Evolutionary conservation across 2,797 vertebrate genomes (phyloP), one percentile per base, ranked within the genome.

Genomic region (Nothura maculosa): DNA sequence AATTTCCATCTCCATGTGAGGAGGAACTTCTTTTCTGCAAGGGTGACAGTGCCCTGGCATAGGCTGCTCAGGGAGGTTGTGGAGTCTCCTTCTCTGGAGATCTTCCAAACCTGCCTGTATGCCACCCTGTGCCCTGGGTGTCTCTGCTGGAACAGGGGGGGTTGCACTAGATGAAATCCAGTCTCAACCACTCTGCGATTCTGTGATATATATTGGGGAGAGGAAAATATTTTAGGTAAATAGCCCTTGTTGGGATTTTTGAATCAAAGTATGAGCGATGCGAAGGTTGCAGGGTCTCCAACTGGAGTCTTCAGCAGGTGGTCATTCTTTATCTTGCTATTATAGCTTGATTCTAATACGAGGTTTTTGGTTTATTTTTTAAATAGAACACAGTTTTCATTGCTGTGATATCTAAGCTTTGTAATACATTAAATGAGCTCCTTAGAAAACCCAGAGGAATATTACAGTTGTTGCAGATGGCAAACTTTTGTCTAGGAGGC

Each of bases 381-480:
- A 60, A 48, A 0, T 28, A 19, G 18, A 61, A 34, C 2, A 3
- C 25, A 77, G 66, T 88, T 91, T 69, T 45, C 45, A 74, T 14
- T 80, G 78, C 43, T 92, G 54, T 64, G 74, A 77, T 72, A 90
- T 25, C 40, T 67, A 93, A 43, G 45, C 6, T 20, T 62, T 58
- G 88, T 36, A 90, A 91, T 67, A 77, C 32, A 50, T 67, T 77
- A 90, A 86, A 88, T 81, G 57, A 82, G 67, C 12, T 61, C 83
- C 61, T 64, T 0, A 79, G 62, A 58, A 93, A 81, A 86, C 87
- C 0, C 30, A 87, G 61, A 83, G 17, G 38, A 74, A 28, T 79
- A 79, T 63, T 61, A 86, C 86, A 91, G 81, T 79, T 74, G 32
- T 22, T 87, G 61, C 36, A 86, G 86, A 77, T 89, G 84, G 64